Conservation (phyloP, 2,888 invertebrate genomes). For the Eupithecia insigniata region DNA sequence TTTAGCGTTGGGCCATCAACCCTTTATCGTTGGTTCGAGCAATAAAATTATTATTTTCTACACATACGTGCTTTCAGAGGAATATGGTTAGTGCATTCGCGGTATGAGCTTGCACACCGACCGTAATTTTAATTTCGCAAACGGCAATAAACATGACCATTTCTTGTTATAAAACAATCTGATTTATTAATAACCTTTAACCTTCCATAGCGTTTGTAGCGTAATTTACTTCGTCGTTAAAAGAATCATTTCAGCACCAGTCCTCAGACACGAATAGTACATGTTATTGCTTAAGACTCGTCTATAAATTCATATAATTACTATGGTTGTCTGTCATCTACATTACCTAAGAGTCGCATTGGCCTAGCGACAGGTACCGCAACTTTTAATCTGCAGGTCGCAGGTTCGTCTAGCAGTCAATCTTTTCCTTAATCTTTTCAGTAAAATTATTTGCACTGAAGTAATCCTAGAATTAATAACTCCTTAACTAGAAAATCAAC, state of each 20-base stretch:
- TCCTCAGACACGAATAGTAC: slow-evolving; percentile 1
- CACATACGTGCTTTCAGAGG: slow-evolving; percentile 30
- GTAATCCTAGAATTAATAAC: not conserved
- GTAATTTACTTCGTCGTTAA: slow-evolving; percentile 14
- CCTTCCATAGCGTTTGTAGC: slow-evolving; percentile 11
- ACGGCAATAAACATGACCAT: slow-evolving; percentile 28
- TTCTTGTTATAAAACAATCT: slow-evolving; percentile 18
- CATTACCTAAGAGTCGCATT: not conserved
- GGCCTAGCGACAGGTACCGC: not conserved
- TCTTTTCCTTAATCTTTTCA: too few species aligned
- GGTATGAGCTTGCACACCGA: slow-evolving; percentile 22
- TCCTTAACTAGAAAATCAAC: not conserved
- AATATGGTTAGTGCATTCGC: slow-evolving; percentile 30
- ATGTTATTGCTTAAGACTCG: slow-evolving; percentile 3
- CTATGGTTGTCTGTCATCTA: slow-evolving; percentile 2
- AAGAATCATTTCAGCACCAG: slow-evolving; percentile 9
- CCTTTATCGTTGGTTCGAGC: slow-evolving; percentile 30
- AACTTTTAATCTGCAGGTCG: not conserved
- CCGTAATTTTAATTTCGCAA: slow-evolving; percentile 32
- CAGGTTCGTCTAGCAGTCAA: not conserved
- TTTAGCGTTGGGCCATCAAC: slow-evolving; percentile 37
- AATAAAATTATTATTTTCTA: slow-evolving; percentile 37
- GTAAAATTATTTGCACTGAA: not conserved
- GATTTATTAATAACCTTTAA: slow-evolving; percentile 27
- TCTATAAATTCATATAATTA: slow-evolving; percentile 6